phyloP scores from a whole-genome alignment of 2,888 invertebrate genomes.

The Sarcophaga carnaria region DNA sequence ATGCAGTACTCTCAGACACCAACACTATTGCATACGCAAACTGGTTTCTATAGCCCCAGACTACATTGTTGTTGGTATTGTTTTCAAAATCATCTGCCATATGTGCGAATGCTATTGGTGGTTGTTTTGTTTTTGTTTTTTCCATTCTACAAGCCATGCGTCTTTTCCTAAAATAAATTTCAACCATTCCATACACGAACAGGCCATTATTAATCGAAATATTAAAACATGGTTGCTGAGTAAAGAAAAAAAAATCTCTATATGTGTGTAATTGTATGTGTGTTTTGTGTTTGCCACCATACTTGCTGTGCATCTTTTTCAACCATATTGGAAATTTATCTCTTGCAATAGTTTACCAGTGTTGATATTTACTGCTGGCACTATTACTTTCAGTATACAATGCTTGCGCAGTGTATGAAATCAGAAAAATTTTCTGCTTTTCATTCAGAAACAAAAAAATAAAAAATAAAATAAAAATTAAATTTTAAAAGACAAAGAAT shows the following conservation, averaged over 20 bases:
- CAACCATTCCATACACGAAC: conserved; percentile 6
- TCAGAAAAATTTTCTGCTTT: not conserved
- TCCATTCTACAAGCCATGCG: conserved; percentile 66
- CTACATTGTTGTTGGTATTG: not conserved
- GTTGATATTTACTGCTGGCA: not conserved
- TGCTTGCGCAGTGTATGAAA: conserved; percentile 52
- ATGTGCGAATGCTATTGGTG: conserved; percentile 65
- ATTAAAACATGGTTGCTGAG: conserved; percentile 25
- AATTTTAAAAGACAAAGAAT: conserved; percentile 6
- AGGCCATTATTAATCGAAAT: conserved; percentile 14
- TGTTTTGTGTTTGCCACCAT: not conserved
- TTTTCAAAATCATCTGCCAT: conserved; percentile 40
- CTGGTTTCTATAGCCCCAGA: conserved; percentile 18
- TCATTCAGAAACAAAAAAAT: not conserved
- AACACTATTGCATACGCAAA: conserved; percentile 20
- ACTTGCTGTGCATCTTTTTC: conserved; percentile 41
- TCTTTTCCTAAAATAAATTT: conserved; percentile 31
- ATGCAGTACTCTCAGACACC: conserved; percentile 13
- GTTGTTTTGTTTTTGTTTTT: conserved; percentile 46
- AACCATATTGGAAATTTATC: conserved; percentile 66
- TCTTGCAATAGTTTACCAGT: not conserved
- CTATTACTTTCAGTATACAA: conserved; percentile 1
- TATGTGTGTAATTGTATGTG: not conserved
- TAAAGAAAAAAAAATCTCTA: not conserved
- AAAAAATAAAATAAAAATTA: not conserved